Conservation (phyloP, 2,888 invertebrate genomes). For the Amblyjoppa proteus region DNA sequence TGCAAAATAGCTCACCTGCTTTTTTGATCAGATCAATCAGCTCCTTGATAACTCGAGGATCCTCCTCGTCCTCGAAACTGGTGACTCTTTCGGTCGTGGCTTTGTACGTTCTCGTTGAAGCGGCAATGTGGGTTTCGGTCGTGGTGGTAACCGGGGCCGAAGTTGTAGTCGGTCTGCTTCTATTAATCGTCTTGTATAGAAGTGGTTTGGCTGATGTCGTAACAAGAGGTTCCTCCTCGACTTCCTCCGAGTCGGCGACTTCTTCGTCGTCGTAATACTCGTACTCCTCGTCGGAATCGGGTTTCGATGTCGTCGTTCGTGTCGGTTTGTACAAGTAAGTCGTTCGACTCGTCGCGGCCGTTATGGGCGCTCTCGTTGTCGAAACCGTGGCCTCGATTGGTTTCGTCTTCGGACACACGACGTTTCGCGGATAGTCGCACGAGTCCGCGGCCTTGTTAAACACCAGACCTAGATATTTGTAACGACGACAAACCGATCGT, state of each 20-base stretch:
- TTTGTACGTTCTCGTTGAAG: conserved; percentile 59
- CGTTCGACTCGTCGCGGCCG: conserved; percentile 85
- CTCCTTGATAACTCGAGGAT: conserved; percentile 93
- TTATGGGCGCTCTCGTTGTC: conserved; percentile 84
- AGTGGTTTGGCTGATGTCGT: conserved; percentile 79
- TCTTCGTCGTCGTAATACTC: conserved; percentile 86
- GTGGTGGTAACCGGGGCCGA: conserved; percentile 77
- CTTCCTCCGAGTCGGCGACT: conserved; percentile 84
- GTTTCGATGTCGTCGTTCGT: conserved; percentile 85
- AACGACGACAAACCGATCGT: background rate
- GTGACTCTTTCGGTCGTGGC: conserved; percentile 66
- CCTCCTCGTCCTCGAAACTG: conserved; percentile 87
- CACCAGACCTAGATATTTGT: conserved; percentile 89
- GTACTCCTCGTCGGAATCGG: conserved; percentile 83
- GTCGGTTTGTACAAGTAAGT: conserved; percentile 84
- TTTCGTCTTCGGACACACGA: conserved; percentile 90
- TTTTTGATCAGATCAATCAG: conserved; percentile 93
- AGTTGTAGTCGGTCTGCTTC: conserved; percentile 79
- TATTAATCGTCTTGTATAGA: conserved; percentile 81
- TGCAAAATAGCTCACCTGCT: conserved; percentile 88
- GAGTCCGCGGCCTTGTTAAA: conserved; percentile 97
- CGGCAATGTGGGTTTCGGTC: conserved; percentile 58
- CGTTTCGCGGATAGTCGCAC: conserved; percentile 96
- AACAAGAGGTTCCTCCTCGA: conserved; percentile 83
- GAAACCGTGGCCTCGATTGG: conserved; percentile 85